Evolutionary conservation across 1,140 invertebrate genomes (phyloP).

Genomic region (Bradynema listronoti): DNA sequence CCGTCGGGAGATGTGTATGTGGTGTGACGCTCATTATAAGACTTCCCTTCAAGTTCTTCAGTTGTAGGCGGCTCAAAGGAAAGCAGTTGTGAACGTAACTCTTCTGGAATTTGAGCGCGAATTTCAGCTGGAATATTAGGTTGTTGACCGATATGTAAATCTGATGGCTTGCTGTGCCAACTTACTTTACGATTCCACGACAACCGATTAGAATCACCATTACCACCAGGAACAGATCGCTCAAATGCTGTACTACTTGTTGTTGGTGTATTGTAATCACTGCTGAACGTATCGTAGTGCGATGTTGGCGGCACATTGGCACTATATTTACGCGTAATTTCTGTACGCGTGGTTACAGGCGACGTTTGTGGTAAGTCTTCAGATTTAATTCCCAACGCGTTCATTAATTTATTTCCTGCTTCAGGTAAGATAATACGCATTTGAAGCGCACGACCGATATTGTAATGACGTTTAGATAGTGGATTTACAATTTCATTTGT

Average conservation of each 20-base stretch:
- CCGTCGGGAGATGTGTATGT: slow-evolving; percentile 30
- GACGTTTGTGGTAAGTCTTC: neutral
- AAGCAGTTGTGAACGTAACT: too few species aligned
- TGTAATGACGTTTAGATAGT: slow-evolving; percentile 42
- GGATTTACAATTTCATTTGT: slow-evolving; percentile 51
- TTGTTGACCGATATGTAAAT: too few species aligned
- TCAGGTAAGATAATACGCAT: slow-evolving; percentile 49
- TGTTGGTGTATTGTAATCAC: neutral
- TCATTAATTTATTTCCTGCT: slow-evolving; percentile 38
- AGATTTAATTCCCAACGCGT: slow-evolving; percentile 37
- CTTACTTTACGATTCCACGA: slow-evolving; percentile 4
- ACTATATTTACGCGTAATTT: slow-evolving; percentile 8
- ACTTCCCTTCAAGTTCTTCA: too few species aligned
- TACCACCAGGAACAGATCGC: neutral
- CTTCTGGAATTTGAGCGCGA: too few species aligned
- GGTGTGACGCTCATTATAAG: slow-evolving; percentile 18
- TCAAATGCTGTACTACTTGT: neutral
- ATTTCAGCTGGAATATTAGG: too few species aligned
- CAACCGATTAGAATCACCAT: neutral
- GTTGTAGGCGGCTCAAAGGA: neutral
- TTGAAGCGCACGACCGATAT: slow-evolving; percentile 49
- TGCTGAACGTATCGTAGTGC: slow-evolving; percentile 1
- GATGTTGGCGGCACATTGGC: neutral
- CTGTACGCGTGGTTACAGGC: slow-evolving; percentile 16
- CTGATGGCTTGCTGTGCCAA: neutral